phyloP scores from a whole-genome alignment of 1,140 invertebrate species.

The Bombyx mori region ASM3026992v2 NC_085110.1:17619501-17620000 shows the following conservation, averaged over 20 bases:
- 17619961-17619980: not conserved
- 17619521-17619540: conserved; percentile 62
- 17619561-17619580: conserved; percentile 56
- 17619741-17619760: conserved; percentile 45
- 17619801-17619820: too few relatives aligned
- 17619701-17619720: conserved; percentile 62
- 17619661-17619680: conserved; percentile 17
- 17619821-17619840: too few relatives aligned
- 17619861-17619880: conserved; percentile 44
- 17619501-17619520: conserved; percentile 43
- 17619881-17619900: too few relatives aligned
- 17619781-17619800: not conserved
- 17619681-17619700: conserved; percentile 23
- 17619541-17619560: conserved; percentile 53
- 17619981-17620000: too few relatives aligned
- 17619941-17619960: not conserved
- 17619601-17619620: conserved; percentile 47
- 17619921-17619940: conserved; percentile 7
- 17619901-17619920: conserved; percentile 1
- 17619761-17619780: conserved; percentile 58
- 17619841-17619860: not conserved
- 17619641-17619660: conserved; percentile 24
- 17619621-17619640: conserved; percentile 12
- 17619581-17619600: conserved; percentile 41
- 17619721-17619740: conserved; percentile 52